phyloP scores from a whole-genome alignment of 2,797 vertebrate genomes.

The Octomys mimax region DNA sequence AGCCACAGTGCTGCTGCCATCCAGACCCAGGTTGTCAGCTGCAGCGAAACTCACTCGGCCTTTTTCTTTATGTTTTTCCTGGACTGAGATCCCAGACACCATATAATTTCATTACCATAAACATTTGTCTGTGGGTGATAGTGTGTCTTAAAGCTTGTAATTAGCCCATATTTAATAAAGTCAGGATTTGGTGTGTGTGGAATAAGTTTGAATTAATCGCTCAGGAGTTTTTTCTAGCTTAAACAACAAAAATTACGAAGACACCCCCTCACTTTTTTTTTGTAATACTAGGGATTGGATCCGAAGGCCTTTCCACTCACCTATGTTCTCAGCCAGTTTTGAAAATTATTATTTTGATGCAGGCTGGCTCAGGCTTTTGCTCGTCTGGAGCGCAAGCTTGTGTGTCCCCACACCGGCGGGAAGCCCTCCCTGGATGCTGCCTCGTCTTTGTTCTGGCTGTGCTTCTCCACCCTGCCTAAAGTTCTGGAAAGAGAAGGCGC shows the following conservation, averaged over 20 bases:
- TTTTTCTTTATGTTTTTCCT: not conserved
- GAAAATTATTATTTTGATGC: not conserved
- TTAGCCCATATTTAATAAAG: not conserved
- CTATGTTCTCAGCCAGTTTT: not conserved
- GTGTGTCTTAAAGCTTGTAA: not conserved
- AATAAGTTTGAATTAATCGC: not conserved
- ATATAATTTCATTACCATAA: conserved; percentile 28
- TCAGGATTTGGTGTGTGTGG: not conserved
- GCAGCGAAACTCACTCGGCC: not conserved
- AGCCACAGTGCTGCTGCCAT: not conserved
- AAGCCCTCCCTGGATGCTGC: not conserved
- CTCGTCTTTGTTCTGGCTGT: not conserved
- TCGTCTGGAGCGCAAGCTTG: not conserved
- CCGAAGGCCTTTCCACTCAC: not conserved
- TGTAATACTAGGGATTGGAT: not conserved
- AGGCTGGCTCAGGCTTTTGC: not conserved
- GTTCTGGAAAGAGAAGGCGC: not conserved
- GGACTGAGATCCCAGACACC: conserved; percentile 14
- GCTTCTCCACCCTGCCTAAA: not conserved
- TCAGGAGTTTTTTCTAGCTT: not conserved
- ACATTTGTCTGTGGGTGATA: not conserved
- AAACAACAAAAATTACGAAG: not conserved
- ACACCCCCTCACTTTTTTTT: not conserved
- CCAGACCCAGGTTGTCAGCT: not conserved
- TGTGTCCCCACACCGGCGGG: not conserved